phyloP scores from a whole-genome alignment of 2,888 invertebrate species.

The Sipha maydis region DNA sequence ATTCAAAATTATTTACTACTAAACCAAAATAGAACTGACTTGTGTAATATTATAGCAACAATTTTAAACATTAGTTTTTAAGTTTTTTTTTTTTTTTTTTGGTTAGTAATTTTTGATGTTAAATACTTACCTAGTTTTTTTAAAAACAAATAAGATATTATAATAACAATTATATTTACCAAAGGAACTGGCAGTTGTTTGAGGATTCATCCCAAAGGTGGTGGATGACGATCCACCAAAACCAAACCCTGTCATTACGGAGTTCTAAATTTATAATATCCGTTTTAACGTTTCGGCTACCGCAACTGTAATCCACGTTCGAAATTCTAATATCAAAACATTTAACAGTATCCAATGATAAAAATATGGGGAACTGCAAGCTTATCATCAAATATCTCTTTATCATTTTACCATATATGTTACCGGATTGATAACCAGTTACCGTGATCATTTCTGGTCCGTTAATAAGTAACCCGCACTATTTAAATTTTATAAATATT shows the following conservation, averaged over 20 bases:
- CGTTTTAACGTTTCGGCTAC: not conserved
- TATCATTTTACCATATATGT: no score
- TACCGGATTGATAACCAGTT: not conserved
- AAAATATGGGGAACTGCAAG: not conserved
- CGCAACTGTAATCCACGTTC: not conserved
- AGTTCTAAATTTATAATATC: not conserved
- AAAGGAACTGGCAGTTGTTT: slow-evolving; percentile 43
- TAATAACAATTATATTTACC: slow-evolving; percentile 1
- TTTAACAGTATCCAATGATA: not conserved
- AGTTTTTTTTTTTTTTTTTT: no score
- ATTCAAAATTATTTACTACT: no score
- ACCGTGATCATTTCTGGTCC: not conserved
- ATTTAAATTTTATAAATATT: no score
- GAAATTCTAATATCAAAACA: not conserved
- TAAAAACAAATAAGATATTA: not conserved
- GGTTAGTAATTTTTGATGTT: no score
- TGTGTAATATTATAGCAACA: no score
- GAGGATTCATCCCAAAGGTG: slow-evolving; percentile 46
- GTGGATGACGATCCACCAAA: slow-evolving; percentile 19
- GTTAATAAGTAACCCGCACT: not conserved
- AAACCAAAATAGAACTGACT: no score
- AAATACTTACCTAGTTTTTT: no score
- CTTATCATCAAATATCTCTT: not conserved
- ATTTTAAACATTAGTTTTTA: no score
- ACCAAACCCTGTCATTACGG: slow-evolving; percentile 54